Evolutionary conservation across 2,888 invertebrate species (phyloP), one percentile per base, ranked within the genome.

Genomic region (Tetragonula carbonaria): DNA sequence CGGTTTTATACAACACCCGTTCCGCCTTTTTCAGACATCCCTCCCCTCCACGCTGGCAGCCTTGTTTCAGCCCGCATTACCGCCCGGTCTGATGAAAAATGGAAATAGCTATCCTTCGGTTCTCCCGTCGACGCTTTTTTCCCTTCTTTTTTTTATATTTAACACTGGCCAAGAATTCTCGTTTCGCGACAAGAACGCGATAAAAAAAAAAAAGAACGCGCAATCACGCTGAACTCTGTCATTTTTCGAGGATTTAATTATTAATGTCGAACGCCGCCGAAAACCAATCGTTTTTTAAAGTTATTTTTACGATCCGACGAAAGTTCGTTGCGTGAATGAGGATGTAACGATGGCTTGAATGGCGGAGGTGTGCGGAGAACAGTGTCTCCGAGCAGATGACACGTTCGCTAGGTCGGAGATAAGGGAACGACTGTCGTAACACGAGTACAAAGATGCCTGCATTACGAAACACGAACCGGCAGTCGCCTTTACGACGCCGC

Each of bases 371-470:
- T 38, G 71, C 62, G 73, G 70, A 55, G 86, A 89, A 82, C 55
- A 86, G 84, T 80, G 85, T 78, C 81, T 85, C 77, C 55, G 89
- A 94, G 93, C 93, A 94, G 94, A 94, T 94, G 94, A 94, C 94
- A 94, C 94, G 94, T 94, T 91, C 93, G 91, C 89, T 89, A 90
- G 82, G 86, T 73, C 80, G 70, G 87, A 91, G 94, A 94, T 94
- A 94, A 94, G 93, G 91, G 91, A 93, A 93, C 91, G 92, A 85
- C 90, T 87, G 88, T 91, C 92, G 91, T 93, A 93, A 93, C 93
- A 93, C 92, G 93, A 91, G 88, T 90, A 91, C 92, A 90, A 94
- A 94, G 94, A 94, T 94, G 94, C 93, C 86, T 92, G 92, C 91
- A 92, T 93, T 93, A 93, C 92, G 92, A 92, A 93, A 92, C 91